Evolutionary conservation across 2,113 vertebrate species (phyloP).

Genomic region (Eonycteris spelaea): DNA sequence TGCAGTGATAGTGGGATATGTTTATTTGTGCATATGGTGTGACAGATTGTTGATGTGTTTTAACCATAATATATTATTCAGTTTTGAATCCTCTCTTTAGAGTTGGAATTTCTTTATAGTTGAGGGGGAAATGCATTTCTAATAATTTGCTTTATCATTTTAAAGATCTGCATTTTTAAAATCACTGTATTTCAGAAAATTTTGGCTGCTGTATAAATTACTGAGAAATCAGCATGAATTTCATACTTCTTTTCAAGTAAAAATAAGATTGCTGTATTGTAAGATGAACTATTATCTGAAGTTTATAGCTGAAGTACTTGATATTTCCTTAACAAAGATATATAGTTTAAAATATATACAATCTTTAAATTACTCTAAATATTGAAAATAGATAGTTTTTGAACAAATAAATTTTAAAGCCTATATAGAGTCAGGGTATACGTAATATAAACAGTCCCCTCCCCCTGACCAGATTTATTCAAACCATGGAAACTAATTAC

Average conservation of each 20-base stretch:
- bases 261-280: conserved; percentile 31
- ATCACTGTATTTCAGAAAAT: conserved; percentile 31
- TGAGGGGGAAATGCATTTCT: conserved; percentile 37
- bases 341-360: not conserved
- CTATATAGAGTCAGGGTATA: not conserved
- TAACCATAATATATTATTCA: conserved; percentile 33
- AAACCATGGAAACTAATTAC: not conserved
- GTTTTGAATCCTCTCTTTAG: conserved; percentile 56
- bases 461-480: not conserved
- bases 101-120: conserved; percentile 21
- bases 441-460: not conserved
- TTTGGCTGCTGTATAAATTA: not conserved
- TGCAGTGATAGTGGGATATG: not conserved
- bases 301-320: not conserved
- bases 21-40: conserved; percentile 64
- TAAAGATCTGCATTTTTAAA: not conserved
- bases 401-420: conserved; percentile 28
- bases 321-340: conserved; percentile 36
- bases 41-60: conserved; percentile 60
- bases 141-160: conserved; percentile 7
- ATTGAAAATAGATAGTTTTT: not conserved
- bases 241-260: not conserved
- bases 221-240: not conserved
- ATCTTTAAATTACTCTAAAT: conserved; percentile 13
- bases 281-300: not conserved